Conservation (phyloP, 2,113 vertebrate genomes). For the Erythrocercus mccallii region DNA sequence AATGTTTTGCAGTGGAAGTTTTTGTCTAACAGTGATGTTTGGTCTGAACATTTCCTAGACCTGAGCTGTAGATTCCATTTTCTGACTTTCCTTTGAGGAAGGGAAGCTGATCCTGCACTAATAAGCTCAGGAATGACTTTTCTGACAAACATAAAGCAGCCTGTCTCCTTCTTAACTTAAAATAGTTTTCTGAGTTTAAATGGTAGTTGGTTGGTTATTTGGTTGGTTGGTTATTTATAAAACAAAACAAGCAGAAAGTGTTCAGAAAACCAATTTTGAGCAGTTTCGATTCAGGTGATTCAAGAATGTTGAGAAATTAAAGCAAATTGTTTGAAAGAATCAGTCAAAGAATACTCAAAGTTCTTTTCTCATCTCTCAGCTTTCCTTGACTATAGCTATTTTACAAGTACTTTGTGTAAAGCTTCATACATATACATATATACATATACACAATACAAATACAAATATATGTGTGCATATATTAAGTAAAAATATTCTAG, state of each 20-base stretch:
- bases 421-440: not conserved
- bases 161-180: not conserved
- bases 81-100: not conserved
- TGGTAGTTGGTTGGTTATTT: not conserved
- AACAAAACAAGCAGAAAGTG: not conserved
- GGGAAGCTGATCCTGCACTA: not conserved
- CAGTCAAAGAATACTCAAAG: not conserved
- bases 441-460: not conserved
- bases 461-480: not conserved
- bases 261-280: not conserved
- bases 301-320: not conserved
- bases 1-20: not conserved
- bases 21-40: not conserved
- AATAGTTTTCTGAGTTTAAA: not conserved
- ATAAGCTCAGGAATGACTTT: not conserved
- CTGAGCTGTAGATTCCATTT: not conserved
- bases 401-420: not conserved
- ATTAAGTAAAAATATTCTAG: not conserved
- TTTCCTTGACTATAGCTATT: not conserved
- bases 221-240: not conserved
- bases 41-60: not conserved
- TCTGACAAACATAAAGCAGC: not conserved
- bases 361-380: not conserved
- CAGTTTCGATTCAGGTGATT: not conserved
- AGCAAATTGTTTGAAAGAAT: not conserved